Conservation (phyloP, 2,888 invertebrate species). For the Cephus pulcher region DNA sequence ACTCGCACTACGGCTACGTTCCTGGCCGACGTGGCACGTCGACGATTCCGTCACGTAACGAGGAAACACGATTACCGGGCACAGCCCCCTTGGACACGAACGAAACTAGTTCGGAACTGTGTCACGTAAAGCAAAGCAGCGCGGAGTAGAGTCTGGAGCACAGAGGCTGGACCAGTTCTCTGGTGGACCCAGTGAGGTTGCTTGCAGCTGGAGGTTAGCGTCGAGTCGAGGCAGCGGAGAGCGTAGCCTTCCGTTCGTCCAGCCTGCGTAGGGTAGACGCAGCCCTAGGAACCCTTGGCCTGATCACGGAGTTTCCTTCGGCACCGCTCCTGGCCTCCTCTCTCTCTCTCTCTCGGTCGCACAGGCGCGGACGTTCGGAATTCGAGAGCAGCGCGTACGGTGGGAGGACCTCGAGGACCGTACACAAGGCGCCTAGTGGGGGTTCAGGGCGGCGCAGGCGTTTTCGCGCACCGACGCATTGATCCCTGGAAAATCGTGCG, state of each 20-base stretch:
- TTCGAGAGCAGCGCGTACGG: conserved; percentile 40
- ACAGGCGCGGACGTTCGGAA: conserved; percentile 55
- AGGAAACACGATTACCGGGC: background rate
- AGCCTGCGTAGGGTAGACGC: conserved; percentile 1
- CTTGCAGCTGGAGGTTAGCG: background rate
- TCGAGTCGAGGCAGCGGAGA: background rate
- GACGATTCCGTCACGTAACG: background rate
- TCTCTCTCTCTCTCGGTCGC: conserved; percentile 39
- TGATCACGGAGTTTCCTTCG: background rate
- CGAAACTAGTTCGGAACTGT: background rate
- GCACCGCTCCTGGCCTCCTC: background rate
- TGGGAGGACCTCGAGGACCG: conserved; percentile 15
- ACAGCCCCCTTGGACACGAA: background rate
- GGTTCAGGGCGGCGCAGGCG: conserved; percentile 68
- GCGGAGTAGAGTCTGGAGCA: background rate
- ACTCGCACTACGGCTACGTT: background rate
- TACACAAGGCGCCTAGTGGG: conserved; percentile 26
- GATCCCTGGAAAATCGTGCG: conserved; percentile 64
- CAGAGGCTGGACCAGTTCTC: background rate
- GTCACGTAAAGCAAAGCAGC: background rate
- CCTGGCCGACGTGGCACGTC: background rate
- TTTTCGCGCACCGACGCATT: conserved; percentile 69
- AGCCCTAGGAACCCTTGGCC: conserved; percentile 3
- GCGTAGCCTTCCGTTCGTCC: background rate
- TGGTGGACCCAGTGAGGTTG: background rate